Percentiles rank a stretch among this genome's conserved stretches.
phyloP scores from a whole-genome alignment of 2,113 vertebrate genomes.

The Ctenodactylus gundi region DNA sequence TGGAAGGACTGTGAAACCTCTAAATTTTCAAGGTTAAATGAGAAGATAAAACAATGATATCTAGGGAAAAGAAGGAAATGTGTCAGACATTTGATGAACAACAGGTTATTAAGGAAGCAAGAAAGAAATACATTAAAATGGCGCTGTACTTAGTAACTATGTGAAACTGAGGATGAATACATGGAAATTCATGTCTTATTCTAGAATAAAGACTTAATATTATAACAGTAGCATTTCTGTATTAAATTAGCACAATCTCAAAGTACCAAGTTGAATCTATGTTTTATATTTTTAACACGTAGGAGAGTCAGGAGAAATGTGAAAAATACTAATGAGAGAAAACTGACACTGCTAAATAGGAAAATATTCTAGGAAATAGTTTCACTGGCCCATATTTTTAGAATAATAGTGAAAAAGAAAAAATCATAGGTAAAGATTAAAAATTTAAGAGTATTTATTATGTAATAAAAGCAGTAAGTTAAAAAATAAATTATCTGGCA shows the following conservation, averaged over 20 bases:
- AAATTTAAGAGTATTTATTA: neutral
- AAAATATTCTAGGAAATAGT: neutral
- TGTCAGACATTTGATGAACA: neutral
- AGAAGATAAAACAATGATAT: neutral
- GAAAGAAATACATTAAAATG: neutral
- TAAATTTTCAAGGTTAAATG: constrained; percentile 29
- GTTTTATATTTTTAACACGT: neutral
- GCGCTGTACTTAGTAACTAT: neutral
- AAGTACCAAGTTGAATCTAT: neutral
- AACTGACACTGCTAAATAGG: neutral
- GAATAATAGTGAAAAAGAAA: neutral
- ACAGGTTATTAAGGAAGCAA: neutral
- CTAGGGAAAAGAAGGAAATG: constrained; percentile 7
- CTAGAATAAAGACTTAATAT: neutral
- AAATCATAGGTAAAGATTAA: neutral
- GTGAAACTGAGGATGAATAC: neutral
- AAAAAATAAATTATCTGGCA: neutral
- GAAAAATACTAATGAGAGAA: neutral
- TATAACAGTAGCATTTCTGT: neutral
- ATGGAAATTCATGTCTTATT: neutral
- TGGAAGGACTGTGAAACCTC: neutral
- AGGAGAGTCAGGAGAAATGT: neutral
- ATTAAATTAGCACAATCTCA: neutral
- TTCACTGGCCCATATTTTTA: neutral
- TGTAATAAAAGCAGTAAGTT: neutral